Base-by-base conservation (phyloP, 2,888 invertebrate species). In the Parelbella ahira region DNA sequence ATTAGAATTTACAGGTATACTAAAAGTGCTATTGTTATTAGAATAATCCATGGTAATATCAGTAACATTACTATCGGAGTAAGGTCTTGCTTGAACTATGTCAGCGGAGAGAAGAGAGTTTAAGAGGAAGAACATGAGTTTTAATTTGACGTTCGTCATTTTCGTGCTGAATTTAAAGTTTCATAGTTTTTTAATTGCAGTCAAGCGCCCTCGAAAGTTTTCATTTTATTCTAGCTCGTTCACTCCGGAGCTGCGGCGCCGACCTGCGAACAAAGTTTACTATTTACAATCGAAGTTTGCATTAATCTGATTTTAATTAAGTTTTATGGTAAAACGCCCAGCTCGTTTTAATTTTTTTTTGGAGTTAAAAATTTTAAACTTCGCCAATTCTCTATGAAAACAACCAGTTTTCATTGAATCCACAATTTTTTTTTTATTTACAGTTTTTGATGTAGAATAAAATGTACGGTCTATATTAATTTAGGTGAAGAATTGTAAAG, bases 81-180 rank as follows among this genome's bases (percentile, higher is more conserved):
- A 76, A 0, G 86, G 87, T 12, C 84, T 59, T 1, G 81, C 73
- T 39, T 80, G 68, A 1, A 82, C 74, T 45, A 82, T 69, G 46
- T 84, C 82, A 0, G 76, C 78, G 4, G 80, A 73, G 11, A 84
- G 50, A 7, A 86, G 64, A 5, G 74, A 70, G 47, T 80, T 82
- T 2, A 87, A 55, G 7, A 86, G 68, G 50, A 70, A 84, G 50
- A 80, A 84, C 76, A 86, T 80, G 9, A 84, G 68, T 70, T 87
- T 87, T 70, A 87, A 75, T 60, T 84, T 86, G 4, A 87, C 83
- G 68, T 84, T 86, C 36, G 87, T 86, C 87, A 87, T 87, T 61
- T 65, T 56, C 9, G 19, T 18, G 37, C 15, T 11, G 33, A 20
- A n/a, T 39, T 37, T 54, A 72, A 57, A 60, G 56, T 48, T 63